Conservation (phyloP, 2,113 vertebrate genomes). For the Cololabis saira region DNA sequence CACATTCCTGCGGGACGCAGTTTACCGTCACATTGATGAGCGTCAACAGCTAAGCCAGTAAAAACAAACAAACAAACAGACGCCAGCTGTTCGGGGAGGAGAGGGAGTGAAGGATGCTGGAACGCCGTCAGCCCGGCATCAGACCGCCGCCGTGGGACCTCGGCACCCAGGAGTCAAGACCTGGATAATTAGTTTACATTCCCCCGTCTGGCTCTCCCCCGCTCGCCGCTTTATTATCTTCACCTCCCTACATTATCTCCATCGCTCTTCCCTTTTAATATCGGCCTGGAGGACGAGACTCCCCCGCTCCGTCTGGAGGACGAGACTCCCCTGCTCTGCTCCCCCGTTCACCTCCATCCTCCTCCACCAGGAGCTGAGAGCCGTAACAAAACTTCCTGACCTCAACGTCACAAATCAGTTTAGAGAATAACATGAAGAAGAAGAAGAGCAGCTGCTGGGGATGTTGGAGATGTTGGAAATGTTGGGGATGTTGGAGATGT, state of each 20-base stretch:
- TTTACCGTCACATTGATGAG: conserved; percentile 50
- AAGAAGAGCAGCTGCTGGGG: no score
- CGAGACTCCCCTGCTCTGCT: conserved; percentile 10
- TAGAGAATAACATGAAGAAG: no score
- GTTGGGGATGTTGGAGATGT: no score
- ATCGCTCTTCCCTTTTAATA: conserved; percentile 7
- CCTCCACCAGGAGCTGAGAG: no score
- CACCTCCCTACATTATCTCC: conserved; percentile 34
- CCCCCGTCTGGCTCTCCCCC: conserved; percentile 48
- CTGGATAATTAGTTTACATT: conserved; percentile 64
- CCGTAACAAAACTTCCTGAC: no score
- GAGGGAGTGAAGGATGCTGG: not conserved
- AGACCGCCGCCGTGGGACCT: conserved; percentile 18
- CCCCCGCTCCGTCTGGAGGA: conserved; percentile 4
- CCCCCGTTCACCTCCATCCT: conserved; percentile 26
- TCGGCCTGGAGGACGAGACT: not conserved
- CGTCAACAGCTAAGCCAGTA: conserved; percentile 33
- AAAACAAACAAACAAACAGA: conserved; percentile 29
- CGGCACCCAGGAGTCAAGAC: conserved; percentile 58
- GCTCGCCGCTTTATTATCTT: not conserved
- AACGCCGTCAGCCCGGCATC: no score
- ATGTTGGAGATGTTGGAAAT: no score
- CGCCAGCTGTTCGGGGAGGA: no score
- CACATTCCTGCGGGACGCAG: conserved; percentile 66
- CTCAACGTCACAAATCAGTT: no score